Percentiles rank a stretch among this genome's conserved stretches.
These are phyloP conservation scores for Palaemon carinicauda DNA, from an alignment of 1,140 invertebrate species.

Conservation along the genomic window DNA sequence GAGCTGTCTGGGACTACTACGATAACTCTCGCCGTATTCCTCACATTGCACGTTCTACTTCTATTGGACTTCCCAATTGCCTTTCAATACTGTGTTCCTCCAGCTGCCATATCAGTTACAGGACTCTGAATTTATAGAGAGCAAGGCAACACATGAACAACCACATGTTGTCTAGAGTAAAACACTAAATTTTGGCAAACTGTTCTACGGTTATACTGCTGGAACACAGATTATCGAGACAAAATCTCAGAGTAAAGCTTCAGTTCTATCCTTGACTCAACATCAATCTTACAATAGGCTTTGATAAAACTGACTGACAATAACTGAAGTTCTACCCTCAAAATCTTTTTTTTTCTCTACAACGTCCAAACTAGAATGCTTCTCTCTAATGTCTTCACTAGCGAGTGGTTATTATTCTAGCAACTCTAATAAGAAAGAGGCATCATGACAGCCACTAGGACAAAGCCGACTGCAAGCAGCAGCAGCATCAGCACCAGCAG, in stretches of 20 bases:
- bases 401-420: neutral
- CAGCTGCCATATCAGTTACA: neutral
- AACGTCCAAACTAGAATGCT: slow-evolving; percentile 30
- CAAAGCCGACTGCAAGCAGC: slow-evolving; percentile 22
- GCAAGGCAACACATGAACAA: too few relatives aligned
- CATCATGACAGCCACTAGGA: slow-evolving; percentile 11
- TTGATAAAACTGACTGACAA: neutral
- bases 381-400: slow-evolving; percentile 19
- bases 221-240: slow-evolving; percentile 6
- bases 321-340: slow-evolving; percentile 26
- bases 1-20: neutral
- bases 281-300: neutral
- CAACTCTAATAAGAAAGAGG: neutral
- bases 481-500: neutral
- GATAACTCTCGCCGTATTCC: neutral
- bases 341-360: neutral
- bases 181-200: too few relatives aligned
- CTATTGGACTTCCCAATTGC: slow-evolving; percentile 9
- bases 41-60: neutral
- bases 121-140: too few relatives aligned
- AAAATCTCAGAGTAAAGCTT: slow-evolving; percentile 21
- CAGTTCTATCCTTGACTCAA: neutral
- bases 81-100: slow-evolving; percentile 24
- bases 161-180: too few relatives aligned
- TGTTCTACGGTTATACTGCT: neutral